Conservation (phyloP, 2,888 invertebrate species). For the Morpho achilles region DNA sequence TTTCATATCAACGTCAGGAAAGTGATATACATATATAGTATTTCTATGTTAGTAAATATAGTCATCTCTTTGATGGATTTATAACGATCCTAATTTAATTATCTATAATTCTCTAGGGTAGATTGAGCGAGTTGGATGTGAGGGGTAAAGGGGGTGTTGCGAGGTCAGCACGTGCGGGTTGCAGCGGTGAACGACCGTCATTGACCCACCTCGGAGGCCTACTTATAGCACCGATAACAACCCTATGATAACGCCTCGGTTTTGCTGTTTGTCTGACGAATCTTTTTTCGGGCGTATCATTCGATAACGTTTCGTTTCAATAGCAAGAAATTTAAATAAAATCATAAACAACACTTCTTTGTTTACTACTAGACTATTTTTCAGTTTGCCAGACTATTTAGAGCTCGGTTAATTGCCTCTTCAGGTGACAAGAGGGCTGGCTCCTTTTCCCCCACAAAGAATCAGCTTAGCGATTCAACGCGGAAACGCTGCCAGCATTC, state of each 20-base stretch:
- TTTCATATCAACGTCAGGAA: too few relatives aligned
- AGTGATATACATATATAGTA: background rate
- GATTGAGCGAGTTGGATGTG: constrained; percentile 28
- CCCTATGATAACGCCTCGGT: constrained; percentile 49
- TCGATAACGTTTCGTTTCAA: constrained; percentile 2
- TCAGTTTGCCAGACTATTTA: too few relatives aligned
- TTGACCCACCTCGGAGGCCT: constrained; percentile 73
- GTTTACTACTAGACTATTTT: background rate
- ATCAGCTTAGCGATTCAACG: too few relatives aligned
- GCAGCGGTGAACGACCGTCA: constrained; percentile 76
- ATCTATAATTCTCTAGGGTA: constrained; percentile 18
- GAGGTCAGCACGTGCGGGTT: constrained; percentile 70
- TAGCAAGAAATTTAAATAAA: constrained; percentile 3
- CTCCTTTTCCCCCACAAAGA: too few relatives aligned
- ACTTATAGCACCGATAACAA: constrained; percentile 67
- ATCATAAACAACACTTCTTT: background rate
- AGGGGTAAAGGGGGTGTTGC: constrained; percentile 36
- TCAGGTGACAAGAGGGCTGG: too few relatives aligned
- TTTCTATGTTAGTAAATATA: background rate
- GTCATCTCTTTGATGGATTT: constrained; percentile 4
- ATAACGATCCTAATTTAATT: constrained; percentile 9
- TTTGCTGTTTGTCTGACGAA: constrained; percentile 23
- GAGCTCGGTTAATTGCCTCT: too few relatives aligned
- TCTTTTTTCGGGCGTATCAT: constrained; percentile 9
- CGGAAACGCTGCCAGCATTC: too few relatives aligned